These are phyloP conservation scores for Pterocles orientalis DNA, from an alignment of 2,113 vertebrate species.

Conservation along the genomic window DNA sequence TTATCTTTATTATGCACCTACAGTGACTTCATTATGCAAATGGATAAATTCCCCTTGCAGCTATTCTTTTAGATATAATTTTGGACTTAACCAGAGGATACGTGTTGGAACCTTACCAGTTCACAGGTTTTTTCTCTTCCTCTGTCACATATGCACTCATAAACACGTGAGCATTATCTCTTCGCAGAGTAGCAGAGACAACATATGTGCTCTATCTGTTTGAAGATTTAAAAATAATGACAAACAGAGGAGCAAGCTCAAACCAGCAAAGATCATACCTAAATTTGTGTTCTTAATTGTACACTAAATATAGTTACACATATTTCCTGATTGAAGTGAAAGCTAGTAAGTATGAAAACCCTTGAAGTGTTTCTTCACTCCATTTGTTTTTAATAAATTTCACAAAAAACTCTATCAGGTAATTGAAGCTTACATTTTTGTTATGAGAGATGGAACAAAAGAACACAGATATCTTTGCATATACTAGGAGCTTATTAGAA, in stretches of 20 bases:
- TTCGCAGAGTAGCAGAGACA: not conserved
- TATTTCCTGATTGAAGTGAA: not conserved
- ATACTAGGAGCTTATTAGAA: not conserved
- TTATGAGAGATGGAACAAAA: not conserved
- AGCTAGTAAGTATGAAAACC: not conserved
- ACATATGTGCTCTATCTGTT: not conserved
- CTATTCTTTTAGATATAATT: not conserved
- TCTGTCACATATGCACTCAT: accelerated
- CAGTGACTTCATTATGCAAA: not conserved
- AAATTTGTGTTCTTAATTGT: not conserved
- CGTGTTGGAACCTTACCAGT: not conserved
- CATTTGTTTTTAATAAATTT: not conserved
- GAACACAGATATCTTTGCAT: not conserved
- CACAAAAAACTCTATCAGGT: not conserved
- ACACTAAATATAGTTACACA: not conserved
- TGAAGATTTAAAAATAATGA: not conserved
- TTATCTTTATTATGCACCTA: not conserved
- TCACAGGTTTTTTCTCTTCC: not conserved
- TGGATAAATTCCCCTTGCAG: not conserved
- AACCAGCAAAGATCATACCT: not conserved
- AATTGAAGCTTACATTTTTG: not conserved
- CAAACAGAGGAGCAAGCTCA: not conserved
- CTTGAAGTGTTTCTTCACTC: not conserved
- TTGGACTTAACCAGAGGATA: not conserved
- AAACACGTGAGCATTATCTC: not conserved